Base-by-base conservation (phyloP, 2,113 vertebrate species). In the Micronisus gabar region DNA sequence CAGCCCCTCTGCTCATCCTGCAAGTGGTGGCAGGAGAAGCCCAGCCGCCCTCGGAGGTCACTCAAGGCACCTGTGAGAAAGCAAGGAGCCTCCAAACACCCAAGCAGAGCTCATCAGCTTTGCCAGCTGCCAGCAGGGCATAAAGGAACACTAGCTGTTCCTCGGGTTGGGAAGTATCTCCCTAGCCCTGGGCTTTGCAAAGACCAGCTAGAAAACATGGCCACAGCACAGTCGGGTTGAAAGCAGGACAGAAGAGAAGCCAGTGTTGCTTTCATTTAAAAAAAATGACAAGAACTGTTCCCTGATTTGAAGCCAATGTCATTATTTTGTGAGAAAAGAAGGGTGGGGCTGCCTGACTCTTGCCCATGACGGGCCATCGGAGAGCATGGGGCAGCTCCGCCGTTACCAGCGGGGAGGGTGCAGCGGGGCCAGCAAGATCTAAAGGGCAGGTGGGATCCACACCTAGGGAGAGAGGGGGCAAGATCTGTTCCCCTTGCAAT, bases 291-390 rank as follows among this genome's bases (percentile, higher is more conserved):
- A 63, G 18, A 81, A 52, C 14, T 36, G 27, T 18, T 52, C 19
- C 58, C 48, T 50, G 20, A 48, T 67, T 86, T 88, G 48, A 79
- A 88, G 47, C 15, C 55, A 83, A 18, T 38, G 22, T 6, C 36
- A 74, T 68, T 52, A 56, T 73, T 55, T 63, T 15, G 58, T 71
- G 65, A 90, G 62, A 67, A 65, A 80, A 75, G 67, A 74, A 74
- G 84, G 78, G 90, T 93, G 95, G 66, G 87, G 81, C 87, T 94
- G 92, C 40, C 52, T 0, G 0, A n/a, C 25, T 53, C 50, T 32
- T 48, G 52, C 10, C 79, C 78, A 8, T 0, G 1, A 32, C 4
- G 48, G n/a, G 32, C 45, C 76, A 65, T 61, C 0, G 3, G 58
- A 59, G 7, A 74, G 41, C 67, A 18, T 0, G 1, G 61, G 36